A percentile compares a stretch with the other conserved stretches of the same genome.
Evolutionary conservation across 2,113 vertebrate species (phyloP).

Genomic region (Platichthys stellatus): DNA sequence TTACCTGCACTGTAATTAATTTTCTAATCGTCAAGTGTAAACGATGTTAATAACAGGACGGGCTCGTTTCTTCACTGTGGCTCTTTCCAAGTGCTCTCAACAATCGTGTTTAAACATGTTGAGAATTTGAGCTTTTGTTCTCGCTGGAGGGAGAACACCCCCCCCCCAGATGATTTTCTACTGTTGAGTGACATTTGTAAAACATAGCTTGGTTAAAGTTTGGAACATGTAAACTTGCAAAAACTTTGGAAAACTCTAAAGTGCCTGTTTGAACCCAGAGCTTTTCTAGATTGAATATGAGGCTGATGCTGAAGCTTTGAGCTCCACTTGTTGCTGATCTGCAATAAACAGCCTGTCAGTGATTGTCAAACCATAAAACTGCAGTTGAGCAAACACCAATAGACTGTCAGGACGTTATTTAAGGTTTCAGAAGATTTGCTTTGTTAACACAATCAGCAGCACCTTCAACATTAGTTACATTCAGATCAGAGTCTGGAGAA

Average conservation of each 20-base stretch:
- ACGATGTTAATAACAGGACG: conserved; percentile 12
- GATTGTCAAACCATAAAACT: conserved; percentile 5
- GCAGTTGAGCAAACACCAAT: background rate
- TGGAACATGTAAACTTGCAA: background rate
- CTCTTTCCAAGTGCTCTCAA: conserved; percentile 28
- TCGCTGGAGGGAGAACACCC: conserved; percentile 25
- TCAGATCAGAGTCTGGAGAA: background rate
- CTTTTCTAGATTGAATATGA: background rate
- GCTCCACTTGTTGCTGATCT: background rate
- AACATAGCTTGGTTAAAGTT: background rate
- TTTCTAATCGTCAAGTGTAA: conserved; percentile 8
- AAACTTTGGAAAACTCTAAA: background rate
- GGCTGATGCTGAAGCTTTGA: background rate
- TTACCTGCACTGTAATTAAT: background rate
- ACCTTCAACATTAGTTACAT: background rate
- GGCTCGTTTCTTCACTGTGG: conserved; percentile 11
- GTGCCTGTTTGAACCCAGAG: background rate
- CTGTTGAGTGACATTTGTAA: conserved; percentile 49
- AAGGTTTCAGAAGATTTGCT: background rate
- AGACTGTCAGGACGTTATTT: background rate
- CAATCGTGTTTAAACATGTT: conserved; percentile 56
- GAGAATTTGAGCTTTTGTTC: conserved; percentile 55
- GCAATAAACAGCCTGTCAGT: background rate
- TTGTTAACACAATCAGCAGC: background rate
- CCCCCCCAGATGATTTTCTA: conserved; percentile 47